Conservation (phyloP, 2,888 invertebrate genomes). For the Lasioglossum oenotherae region DNA sequence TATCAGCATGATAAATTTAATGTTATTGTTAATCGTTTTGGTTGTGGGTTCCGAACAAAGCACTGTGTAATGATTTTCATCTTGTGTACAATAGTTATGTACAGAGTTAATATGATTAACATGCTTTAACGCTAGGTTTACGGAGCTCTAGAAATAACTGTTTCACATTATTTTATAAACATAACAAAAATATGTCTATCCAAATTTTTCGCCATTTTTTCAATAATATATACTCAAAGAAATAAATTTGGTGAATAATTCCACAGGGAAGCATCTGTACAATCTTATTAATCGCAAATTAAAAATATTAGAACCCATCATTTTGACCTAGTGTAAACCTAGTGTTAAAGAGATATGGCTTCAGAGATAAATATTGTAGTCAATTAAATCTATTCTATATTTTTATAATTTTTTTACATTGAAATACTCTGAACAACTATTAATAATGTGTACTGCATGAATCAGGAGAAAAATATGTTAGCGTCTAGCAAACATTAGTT, state of each 20-base stretch:
- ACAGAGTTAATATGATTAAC: background rate
- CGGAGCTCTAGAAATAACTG: too few relatives aligned
- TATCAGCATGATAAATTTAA: background rate
- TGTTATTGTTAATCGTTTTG: background rate
- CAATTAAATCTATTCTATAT: background rate
- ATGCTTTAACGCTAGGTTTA: background rate
- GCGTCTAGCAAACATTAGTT: background rate
- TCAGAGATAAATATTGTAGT: background rate
- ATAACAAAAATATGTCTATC: too few relatives aligned
- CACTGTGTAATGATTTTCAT: background rate
- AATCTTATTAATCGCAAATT: too few relatives aligned
- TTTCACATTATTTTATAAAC: too few relatives aligned
- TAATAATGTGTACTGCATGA: background rate
- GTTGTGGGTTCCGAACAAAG: background rate
- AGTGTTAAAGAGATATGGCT: background rate
- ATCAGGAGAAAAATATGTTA: background rate
- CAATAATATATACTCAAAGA: too few relatives aligned
- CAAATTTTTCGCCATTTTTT: too few relatives aligned
- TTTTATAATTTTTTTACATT: background rate
- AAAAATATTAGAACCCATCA: too few relatives aligned
- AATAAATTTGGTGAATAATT: too few relatives aligned
- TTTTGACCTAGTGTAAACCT: too few relatives aligned
- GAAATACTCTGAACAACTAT: background rate
- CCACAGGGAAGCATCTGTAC: too few relatives aligned
- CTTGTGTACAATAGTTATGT: background rate